Percentiles rank a stretch among this genome's conserved stretches.
Conservation (phyloP, 2,888 invertebrate species). For the Agonum fuliginosum region DNA sequence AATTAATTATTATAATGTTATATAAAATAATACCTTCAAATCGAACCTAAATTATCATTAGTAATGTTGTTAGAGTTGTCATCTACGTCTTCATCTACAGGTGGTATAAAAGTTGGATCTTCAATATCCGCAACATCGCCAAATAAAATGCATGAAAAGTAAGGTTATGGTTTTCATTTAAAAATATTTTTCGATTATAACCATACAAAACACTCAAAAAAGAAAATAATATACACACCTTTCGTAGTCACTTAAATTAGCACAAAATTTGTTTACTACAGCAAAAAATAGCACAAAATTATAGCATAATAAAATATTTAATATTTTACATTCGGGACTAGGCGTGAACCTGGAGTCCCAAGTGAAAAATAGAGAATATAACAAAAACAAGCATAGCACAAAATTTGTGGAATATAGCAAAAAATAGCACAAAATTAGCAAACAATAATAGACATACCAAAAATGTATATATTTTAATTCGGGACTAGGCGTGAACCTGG, state of each 20-base stretch:
- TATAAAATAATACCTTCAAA: neutral
- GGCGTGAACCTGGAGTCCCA: too few species aligned
- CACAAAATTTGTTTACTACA: too few species aligned
- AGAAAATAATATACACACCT: neutral
- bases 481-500: too few species aligned
- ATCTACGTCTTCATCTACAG: neutral
- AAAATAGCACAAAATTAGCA: too few species aligned
- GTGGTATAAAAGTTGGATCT: slow-evolving; percentile 23
- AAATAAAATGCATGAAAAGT: slow-evolving; percentile 13
- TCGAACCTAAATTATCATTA: neutral
- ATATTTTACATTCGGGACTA: too few species aligned
- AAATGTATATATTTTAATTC: too few species aligned
- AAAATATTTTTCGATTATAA: neutral
- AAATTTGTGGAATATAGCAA: too few species aligned
- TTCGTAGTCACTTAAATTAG: neutral
- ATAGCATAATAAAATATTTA: too few species aligned
- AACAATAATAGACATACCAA: too few species aligned
- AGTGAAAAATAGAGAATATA: too few species aligned
- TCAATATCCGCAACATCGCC: slow-evolving; percentile 29
- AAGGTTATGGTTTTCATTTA: neutral
- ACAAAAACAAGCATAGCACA: too few species aligned
- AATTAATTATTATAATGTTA: neutral
- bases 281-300: too few species aligned
- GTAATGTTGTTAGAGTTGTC: neutral
- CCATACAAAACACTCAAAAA: neutral